phyloP scores from a whole-genome alignment of 2,113 vertebrate species.

The Cynopterus brachyotis region DNA sequence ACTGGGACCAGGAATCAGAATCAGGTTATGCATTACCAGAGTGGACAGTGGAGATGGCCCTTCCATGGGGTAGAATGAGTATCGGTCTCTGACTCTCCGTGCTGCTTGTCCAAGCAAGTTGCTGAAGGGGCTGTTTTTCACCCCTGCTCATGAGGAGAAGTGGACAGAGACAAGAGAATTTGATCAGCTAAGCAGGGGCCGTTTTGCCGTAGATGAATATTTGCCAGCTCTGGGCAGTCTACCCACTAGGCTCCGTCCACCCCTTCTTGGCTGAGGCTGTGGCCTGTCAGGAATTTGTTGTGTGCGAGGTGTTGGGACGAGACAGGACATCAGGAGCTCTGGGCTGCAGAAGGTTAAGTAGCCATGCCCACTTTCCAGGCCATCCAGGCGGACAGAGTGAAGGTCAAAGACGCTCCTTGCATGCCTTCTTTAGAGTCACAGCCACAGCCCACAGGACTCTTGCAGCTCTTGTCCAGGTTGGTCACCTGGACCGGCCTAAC shows the following conservation, averaged over 20 bases:
- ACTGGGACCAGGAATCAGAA: background rate
- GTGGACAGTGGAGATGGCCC: background rate
- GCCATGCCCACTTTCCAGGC: background rate
- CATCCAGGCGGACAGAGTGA: background rate
- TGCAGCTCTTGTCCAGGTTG: background rate
- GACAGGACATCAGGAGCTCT: background rate
- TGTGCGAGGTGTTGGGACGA: background rate
- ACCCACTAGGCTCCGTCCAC: accelerated
- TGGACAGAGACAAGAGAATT: background rate
- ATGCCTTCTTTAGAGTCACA: background rate
- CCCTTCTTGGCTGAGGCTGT: background rate
- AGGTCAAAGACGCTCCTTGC: background rate
- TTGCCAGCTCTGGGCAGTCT: background rate
- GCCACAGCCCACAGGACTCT: background rate
- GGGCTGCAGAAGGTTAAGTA: background rate
- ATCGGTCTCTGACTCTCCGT: background rate
- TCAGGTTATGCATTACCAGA: background rate
- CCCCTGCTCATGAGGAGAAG: background rate
- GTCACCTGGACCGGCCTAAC: background rate
- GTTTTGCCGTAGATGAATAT: background rate
- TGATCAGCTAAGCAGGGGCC: background rate
- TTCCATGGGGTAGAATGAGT: background rate
- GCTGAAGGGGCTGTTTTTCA: background rate
- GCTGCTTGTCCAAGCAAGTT: background rate
- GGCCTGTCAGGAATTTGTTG: background rate